Base-by-base conservation (phyloP, 1,140 invertebrate species). In the Meloidogyne floridensis region DNA sequence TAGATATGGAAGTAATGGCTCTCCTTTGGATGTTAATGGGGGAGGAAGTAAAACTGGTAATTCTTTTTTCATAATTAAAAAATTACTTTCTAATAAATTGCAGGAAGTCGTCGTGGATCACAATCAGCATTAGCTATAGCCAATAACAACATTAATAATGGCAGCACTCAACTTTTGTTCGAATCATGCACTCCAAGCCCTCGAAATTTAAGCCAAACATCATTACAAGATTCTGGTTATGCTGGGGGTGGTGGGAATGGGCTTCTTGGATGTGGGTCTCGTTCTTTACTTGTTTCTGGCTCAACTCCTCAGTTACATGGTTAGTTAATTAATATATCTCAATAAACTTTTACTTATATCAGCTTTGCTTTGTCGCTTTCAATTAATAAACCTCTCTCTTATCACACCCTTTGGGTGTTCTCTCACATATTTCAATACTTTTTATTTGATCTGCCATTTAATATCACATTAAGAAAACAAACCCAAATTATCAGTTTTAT, bases 141-240 rank as follows among this genome's bases (percentile, higher is more conserved):
- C 18, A 13, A n/a, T 65, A 65, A 65, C n/a, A 65, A 65, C n/a
- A 65, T 15, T 59, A 15, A 15, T 65, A 53, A 75, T 80, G 18
- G n/a, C 32, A 18, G 18, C 69, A 43, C 43, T 15, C 70, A 53
- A 13, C 18, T 81, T 53, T 18, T 47, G 51, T 85, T 83, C 42
- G 87, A 89, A 53, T 90, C 89, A 15, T 80, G 81, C 3, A 87
- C 86, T 72, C 88, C 88, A 42, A 87, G 84, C 81, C 89, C 89
- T 69, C 80, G 84, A 43, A 88, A 89, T 75, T 75, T 89, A 43
- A 89, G 88, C 11, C 88, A 89, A 83, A 86, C 86, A 42, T 89
- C 88, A 42, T 80, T 89, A 59, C 87, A 89, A 84, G 88, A 89
- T 78, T 89, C 87, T 54, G 88, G 88, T n/a, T 79, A 79, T 51